Conservation (phyloP, 2,113 vertebrate genomes). For the Lethenteron camtschaticum region DNA sequence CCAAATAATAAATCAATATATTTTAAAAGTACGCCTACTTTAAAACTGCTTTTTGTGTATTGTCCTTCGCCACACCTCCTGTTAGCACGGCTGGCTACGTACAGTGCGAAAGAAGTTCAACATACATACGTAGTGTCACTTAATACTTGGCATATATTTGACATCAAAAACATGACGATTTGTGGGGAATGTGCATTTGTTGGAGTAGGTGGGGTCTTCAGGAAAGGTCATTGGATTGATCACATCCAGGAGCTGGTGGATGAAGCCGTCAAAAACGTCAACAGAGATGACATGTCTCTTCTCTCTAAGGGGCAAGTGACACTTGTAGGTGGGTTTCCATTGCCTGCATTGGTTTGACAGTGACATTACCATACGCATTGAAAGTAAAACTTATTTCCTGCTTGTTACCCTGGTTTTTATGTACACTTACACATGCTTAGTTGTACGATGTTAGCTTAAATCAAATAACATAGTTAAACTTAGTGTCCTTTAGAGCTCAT, state of each 20-base stretch:
- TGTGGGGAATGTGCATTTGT: slow-evolving; percentile 13
- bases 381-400: background rate
- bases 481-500: background rate
- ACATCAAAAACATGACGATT: too few species aligned
- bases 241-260: slow-evolving; percentile 98
- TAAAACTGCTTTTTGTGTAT: too few species aligned
- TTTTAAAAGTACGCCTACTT: too few species aligned
- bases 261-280: slow-evolving; percentile 77
- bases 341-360: slow-evolving; percentile 9
- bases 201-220: slow-evolving; percentile 58
- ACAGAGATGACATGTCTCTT: slow-evolving; percentile 74
- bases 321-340: slow-evolving; percentile 39
- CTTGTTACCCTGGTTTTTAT: background rate
- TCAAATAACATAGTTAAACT: too few species aligned
- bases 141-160: too few species aligned
- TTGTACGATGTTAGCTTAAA: background rate
- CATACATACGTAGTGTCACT: too few species aligned
- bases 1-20: too few species aligned
- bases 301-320: slow-evolving; percentile 68
- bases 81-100: too few species aligned
- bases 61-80: too few species aligned
- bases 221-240: slow-evolving; percentile 92
- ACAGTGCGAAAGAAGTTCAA: too few species aligned
- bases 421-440: slow-evolving; percentile 5
- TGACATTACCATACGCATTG: background rate